A percentile compares a stretch with the other conserved stretches of the same genome.
Evolutionary conservation across 2,113 vertebrate species (phyloP).

Genomic region (Tympanuchus pallidicinctus): DNA sequence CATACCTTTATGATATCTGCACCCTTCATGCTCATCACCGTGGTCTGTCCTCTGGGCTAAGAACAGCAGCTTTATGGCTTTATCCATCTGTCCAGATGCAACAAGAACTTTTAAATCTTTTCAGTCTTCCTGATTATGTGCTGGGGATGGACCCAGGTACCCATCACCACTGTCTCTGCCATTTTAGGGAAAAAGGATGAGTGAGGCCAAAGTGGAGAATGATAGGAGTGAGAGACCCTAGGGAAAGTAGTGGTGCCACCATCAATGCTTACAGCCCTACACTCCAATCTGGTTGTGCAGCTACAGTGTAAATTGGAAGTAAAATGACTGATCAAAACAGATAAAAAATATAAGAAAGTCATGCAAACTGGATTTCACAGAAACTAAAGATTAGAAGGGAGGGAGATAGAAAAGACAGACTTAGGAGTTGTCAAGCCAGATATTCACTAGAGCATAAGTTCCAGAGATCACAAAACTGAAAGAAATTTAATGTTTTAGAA

Average conservation of each 20-base stretch:
- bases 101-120: not conserved
- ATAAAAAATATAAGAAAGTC: not conserved
- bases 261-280: not conserved
- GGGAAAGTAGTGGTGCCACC: not conserved
- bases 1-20: not conserved
- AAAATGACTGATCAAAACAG: not conserved
- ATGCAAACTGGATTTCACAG: not conserved
- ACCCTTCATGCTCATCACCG: not conserved
- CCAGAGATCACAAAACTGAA: not conserved
- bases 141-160: accelerated
- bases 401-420: not conserved
- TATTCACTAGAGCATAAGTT: not conserved
- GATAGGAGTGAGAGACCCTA: not conserved
- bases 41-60: not conserved
- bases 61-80: not conserved
- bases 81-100: not conserved
- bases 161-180: accelerated
- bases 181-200: not conserved
- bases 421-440: not conserved
- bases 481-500: not conserved
- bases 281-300: not conserved
- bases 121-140: accelerated
- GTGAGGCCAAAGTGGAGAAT: accelerated
- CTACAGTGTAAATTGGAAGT: not conserved
- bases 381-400: not conserved